These are phyloP conservation scores for Montipora efflorescens DNA, from an alignment of 64 coral and sea anemone genomes.

Conservation along the genomic window DNA sequence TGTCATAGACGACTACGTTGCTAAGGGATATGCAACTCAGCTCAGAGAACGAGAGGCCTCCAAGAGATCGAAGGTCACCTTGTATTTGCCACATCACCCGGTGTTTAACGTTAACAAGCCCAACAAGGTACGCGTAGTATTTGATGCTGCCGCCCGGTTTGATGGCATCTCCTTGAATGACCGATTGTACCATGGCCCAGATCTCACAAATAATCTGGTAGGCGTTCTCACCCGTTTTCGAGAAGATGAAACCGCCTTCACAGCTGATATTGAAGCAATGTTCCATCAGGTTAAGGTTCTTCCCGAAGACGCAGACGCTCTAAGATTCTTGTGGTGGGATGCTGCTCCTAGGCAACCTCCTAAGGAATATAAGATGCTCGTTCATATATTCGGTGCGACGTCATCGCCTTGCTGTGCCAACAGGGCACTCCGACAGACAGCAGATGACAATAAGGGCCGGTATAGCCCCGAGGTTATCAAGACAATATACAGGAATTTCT, in stretches of 20 bases:
- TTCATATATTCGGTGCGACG: constrained; percentile 8
- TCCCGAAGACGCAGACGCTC: neutral
- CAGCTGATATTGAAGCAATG: constrained; percentile 32
- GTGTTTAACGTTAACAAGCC: constrained; percentile 12
- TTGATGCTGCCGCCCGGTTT: constrained; percentile 53
- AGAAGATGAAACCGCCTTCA: neutral
- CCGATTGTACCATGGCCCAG: neutral
- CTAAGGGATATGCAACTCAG: neutral
- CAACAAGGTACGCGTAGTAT: constrained; percentile 49
- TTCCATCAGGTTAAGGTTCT: constrained; percentile 55
- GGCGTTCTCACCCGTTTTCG: neutral
- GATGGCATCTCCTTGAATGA: constrained; percentile 11
- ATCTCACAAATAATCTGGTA: neutral
- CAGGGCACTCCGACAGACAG: neutral
- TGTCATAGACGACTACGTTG: constrained; percentile 1
- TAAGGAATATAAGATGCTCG: constrained; percentile 40
- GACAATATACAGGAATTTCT: neutral
- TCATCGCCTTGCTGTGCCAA: constrained; percentile 6
- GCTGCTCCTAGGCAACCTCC: neutral
- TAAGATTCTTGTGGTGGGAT: constrained; percentile 57
- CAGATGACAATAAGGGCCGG: neutral
- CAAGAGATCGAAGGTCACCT: neutral
- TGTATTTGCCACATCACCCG: constrained; percentile 25
- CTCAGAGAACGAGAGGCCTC: neutral
- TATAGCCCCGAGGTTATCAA: neutral